phyloP scores from a whole-genome alignment of 92 coral and sea anemone genomes.

The Epizoanthus fatuus region DNA sequence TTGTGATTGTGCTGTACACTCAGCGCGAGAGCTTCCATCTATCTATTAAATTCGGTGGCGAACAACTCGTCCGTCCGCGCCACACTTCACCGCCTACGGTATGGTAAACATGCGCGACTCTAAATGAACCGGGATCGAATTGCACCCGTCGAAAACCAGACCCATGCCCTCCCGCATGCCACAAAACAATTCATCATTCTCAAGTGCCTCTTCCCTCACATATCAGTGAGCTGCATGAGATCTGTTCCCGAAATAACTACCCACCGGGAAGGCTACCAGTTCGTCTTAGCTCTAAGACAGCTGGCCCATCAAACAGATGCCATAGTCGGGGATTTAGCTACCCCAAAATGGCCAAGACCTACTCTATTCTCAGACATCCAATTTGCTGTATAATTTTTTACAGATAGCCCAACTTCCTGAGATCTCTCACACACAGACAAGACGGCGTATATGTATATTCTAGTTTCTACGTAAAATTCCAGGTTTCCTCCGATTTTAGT shows the following conservation, averaged over 20 bases:
- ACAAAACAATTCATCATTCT: not conserved
- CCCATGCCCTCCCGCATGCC: not conserved
- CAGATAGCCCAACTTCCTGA: not conserved
- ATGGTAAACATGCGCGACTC: conserved; percentile 32
- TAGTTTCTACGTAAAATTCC: not conserved
- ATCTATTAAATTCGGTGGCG: not conserved
- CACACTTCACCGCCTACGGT: conserved; percentile 34
- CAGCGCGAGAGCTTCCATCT: conserved; percentile 9
- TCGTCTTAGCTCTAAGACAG: not conserved
- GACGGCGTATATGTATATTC: not conserved
- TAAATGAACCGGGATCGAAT: not conserved
- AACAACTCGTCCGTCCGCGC: not conserved
- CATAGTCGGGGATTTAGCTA: not conserved
- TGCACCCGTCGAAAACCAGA: conserved; percentile 1
- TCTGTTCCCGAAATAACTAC: conserved; percentile 21
- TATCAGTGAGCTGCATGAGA: conserved; percentile 4
- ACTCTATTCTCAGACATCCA: conserved; percentile 33
- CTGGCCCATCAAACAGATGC: not conserved
- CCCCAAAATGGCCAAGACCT: not conserved
- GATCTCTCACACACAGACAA: conserved; percentile 9
- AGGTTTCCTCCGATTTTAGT: too few relatives aligned
- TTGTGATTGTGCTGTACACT: not conserved
- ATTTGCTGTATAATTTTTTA: not conserved
- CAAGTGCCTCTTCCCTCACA: not conserved
- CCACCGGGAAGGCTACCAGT: not conserved